Base-by-base conservation (phyloP, 2,888 invertebrate species). In the Aspidapion aeneum region DNA sequence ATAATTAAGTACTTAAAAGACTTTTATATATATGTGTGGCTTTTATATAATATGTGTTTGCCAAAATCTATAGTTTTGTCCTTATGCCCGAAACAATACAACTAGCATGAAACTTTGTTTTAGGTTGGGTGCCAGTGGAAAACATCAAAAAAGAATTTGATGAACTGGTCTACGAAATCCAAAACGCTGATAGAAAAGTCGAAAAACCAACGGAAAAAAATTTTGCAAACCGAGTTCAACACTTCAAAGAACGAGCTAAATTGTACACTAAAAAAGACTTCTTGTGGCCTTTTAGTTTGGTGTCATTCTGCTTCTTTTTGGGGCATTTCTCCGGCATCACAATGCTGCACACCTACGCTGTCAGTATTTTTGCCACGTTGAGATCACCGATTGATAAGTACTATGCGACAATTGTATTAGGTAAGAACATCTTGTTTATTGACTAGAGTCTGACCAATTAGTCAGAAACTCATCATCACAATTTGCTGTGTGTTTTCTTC, bases 281-380 rank as follows among this genome's bases (percentile, higher is more conserved):
- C 73, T 74, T 88, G n/a, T 74, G 84, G 57, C 91, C 92, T 0
- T 91, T 87, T 72, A 75, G 84, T 7, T 77, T 93, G 21, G 87
- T 92, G 0, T 81, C 84, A 9, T 83, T 85, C 54, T 81, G 84
- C 21, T 92, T 92, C 77, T 90, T 90, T 71, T 82, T 90, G n/a
- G 87, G 88, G 0, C 86, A 91, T 71, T 91, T 92, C 72, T 89
- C 89, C 48, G 93, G 93, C 0, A 88, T 89, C 82, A 87, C 88
- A 0, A 87, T 90, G 0, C 79, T 93, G 20, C 86, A 89, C 81
- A 90, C 90, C 0, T 91, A 87, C 72, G 88, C 90, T 19, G 90
- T 91, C 1, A 84, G 81, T 66, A 90, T 93, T 72, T 92, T 92
- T 74, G 84, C 86, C 57, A 84, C 85, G 64, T 74, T 93, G 17